These are phyloP conservation scores for Micrasema minimum DNA, from an alignment of 1,140 invertebrate species.

Conservation along the genomic window DNA sequence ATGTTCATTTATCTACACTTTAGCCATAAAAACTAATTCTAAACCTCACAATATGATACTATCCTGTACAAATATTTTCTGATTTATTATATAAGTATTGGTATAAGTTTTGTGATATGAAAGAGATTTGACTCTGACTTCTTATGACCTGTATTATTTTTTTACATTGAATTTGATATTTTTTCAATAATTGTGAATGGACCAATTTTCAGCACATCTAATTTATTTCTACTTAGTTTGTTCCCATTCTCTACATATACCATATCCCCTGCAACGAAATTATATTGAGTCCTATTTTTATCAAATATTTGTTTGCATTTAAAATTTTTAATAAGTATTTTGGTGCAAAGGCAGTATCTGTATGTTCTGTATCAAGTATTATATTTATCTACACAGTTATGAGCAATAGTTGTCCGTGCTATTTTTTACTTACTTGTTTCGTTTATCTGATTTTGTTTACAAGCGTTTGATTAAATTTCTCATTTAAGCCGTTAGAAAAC, in stretches of 20 bases:
- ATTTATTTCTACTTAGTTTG: not conserved
- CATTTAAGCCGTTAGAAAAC: constrained; percentile 6
- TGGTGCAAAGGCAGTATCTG: not conserved
- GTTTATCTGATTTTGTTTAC: not conserved
- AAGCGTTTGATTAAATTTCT: not conserved
- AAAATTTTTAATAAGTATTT: not conserved
- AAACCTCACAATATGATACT: too few species aligned
- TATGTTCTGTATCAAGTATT: not conserved
- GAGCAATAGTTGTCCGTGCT: not conserved
- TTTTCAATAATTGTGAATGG: not conserved
- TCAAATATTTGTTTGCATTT: not conserved
- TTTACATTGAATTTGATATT: not conserved
- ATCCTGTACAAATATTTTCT: not conserved
- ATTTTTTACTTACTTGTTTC: not conserved
- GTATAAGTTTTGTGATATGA: not conserved
- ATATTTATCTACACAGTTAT: not conserved
- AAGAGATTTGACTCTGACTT: not conserved
- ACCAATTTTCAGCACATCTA: not conserved
- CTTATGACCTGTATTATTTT: not conserved
- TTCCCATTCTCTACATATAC: not conserved
- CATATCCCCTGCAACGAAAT: not conserved
- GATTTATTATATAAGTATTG: not conserved
- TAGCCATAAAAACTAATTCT: not conserved
- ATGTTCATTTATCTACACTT: too few species aligned
- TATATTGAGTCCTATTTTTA: constrained; percentile 3